These are phyloP conservation scores for Jaculus jaculus DNA, from an alignment of 2,113 vertebrate species.

Conservation along the genomic window DNA sequence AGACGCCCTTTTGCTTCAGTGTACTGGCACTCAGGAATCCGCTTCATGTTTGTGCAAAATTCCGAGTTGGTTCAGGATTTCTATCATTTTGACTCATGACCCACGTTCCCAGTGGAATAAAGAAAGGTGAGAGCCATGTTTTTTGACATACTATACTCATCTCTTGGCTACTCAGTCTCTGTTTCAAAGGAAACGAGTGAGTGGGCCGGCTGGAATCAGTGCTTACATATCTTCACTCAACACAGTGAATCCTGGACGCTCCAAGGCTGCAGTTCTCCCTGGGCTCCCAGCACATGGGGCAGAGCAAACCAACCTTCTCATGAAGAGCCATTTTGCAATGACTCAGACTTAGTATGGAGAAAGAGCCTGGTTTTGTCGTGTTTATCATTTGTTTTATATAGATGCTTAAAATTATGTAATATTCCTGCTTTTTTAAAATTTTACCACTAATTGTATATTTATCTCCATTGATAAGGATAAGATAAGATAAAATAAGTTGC, in stretches of 20 bases:
- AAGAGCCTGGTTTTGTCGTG: background rate
- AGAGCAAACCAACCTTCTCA: constrained; percentile 68
- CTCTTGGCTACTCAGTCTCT: background rate
- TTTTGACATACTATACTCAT: constrained; percentile 34
- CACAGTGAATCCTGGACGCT: constrained; percentile 72
- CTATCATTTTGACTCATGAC: constrained; percentile 58
- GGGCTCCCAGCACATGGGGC: background rate
- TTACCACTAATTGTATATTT: constrained; percentile 32
- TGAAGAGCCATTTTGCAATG: constrained; percentile 39
- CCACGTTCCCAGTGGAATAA: constrained; percentile 61
- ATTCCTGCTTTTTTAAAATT: constrained; percentile 33
- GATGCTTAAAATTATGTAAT: background rate
- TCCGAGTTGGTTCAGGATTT: constrained; percentile 44
- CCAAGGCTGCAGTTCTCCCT: constrained; percentile 56
- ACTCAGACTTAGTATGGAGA: background rate
- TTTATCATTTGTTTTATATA: background rate
- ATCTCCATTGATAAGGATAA: constrained; percentile 34
- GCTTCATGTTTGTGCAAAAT: constrained; percentile 34
- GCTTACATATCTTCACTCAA: constrained; percentile 69
- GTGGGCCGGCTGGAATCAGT: constrained; percentile 64
- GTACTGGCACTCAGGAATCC: background rate
- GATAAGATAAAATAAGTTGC: background rate
- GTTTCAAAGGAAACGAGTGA: constrained; percentile 72
- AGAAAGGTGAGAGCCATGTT: constrained; percentile 57
- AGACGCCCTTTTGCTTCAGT: background rate